Evolutionary conservation across 2,797 vertebrate species (phyloP), one percentile per base, ranked within the genome.

Genomic region (Pseudotriccus pelzelni): DNA sequence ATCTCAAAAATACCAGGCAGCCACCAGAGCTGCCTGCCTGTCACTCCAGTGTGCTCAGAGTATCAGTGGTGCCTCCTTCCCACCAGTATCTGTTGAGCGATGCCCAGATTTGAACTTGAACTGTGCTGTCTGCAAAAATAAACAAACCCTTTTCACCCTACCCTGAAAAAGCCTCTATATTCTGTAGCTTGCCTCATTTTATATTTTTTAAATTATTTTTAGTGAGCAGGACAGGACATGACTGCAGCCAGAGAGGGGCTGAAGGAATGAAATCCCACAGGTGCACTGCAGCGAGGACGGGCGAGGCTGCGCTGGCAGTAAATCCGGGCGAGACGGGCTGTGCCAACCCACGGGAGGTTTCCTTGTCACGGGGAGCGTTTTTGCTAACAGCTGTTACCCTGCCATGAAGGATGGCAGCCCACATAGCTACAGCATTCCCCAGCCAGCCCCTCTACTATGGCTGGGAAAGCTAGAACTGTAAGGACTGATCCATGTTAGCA

Each of bases 111-210:
- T 89, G 66, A 89, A 95, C 67, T 89, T 85, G 41, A 87, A 90
- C 62, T 95, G 66, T 85, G 78, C 93, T 91, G 60, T 68, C 58
- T 85, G 43, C 62, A 81, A 83, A 96, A 92, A 93, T 93, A 92
- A 96, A 94, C 22, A 27, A 94, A 92, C 34, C 44, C 60, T 85
- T 94, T 87, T 86, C 67, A 94, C 93, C 70, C 55, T 60, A 66
- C 20, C 69, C 52, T 69, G 63, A 28, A 80, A 81, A 60, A 87
- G n/a, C 12, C 28, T 90, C 20, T 77, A 77, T 60, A 30, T 90
- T 74, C 49, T 49, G 12, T 27, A 60, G 37, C 18, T 83, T 28
- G 8, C 44, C 7, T 86, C 22, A 28, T 28, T 50, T 50, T 25
- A 8, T 12, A 46, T 46, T 88, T 39, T 17, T 0, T 2, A 5